Percentiles rank a stretch among this genome's conserved stretches.
These are phyloP conservation scores for Pachypeltis micranthus DNA, from an alignment of 1,140 invertebrate species.

Conservation along the genomic window DNA sequence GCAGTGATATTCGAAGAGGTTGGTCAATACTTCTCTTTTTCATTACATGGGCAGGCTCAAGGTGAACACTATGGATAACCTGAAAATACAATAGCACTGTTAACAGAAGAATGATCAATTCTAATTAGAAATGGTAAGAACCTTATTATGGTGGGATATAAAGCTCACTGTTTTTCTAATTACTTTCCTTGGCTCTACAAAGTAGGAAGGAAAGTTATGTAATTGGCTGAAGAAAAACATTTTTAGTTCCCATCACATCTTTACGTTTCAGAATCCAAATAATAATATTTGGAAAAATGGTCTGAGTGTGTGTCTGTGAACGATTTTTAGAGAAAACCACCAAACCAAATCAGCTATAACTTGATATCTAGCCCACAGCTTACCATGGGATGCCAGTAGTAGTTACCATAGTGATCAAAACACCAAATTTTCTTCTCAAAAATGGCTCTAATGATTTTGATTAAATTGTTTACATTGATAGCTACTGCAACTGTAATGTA, in stretches of 20 bases:
- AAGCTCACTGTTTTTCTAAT: not conserved
- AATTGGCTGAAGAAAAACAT: not conserved
- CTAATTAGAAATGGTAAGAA: not conserved
- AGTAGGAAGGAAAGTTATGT: not conserved
- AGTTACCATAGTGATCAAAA: no score
- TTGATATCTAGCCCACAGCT: no score
- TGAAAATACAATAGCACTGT: slow-evolving; percentile 33
- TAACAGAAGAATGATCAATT: not conserved
- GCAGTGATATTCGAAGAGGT: slow-evolving; percentile 72
- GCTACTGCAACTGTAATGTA: no score
- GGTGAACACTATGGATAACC: slow-evolving; percentile 72
- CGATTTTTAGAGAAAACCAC: no score
- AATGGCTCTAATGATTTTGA: no score
- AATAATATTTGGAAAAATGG: no score
- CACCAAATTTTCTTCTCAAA: no score
- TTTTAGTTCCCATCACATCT: not conserved
- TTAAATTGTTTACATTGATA: no score
- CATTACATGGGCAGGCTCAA: slow-evolving; percentile 63
- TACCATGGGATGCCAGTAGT: no score
- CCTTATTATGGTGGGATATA: not conserved
- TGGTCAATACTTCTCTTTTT: slow-evolving; percentile 75
- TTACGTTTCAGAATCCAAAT: not conserved
- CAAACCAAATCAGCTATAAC: no score
- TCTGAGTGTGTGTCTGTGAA: no score
- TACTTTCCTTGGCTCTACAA: not conserved